Percentiles rank a stretch among this genome's conserved stretches.
Evolutionary conservation across 2,113 vertebrate species (phyloP).

Genomic region (Malurus alboscapulatus): DNA sequence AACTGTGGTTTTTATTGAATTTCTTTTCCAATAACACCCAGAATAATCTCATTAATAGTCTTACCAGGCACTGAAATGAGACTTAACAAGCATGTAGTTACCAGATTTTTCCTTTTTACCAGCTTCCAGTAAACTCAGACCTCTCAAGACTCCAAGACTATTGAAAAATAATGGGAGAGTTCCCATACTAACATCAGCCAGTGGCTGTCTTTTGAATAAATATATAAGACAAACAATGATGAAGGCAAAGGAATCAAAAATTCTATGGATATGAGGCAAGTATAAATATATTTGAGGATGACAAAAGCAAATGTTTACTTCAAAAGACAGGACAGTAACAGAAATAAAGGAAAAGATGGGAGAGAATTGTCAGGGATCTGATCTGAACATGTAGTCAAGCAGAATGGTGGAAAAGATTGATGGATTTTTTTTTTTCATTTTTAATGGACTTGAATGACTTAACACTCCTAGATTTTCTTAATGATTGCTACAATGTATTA

Average conservation of each 20-base stretch:
- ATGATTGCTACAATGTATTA: background rate
- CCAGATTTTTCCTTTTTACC: background rate
- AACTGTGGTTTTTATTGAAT: background rate
- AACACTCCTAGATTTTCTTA: background rate
- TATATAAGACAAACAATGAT: background rate
- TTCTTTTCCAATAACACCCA: background rate
- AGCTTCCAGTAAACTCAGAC: no score
- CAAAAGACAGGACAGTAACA: background rate
- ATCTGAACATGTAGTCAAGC: background rate
- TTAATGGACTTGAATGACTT: background rate
- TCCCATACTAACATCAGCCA: background rate
- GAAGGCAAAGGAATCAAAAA: background rate
- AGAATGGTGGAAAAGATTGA: background rate
- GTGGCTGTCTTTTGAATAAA: background rate
- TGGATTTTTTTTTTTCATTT: background rate
- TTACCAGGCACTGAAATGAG: background rate
- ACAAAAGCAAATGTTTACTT: background rate
- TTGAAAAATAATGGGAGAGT: background rate
- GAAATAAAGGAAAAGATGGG: background rate
- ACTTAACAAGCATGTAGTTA: background rate
- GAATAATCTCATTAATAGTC: background rate
- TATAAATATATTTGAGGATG: background rate
- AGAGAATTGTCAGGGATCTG: background rate
- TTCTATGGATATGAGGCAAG: background rate
- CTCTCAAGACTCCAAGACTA: background rate